A percentile compares a stretch with the other conserved stretches of the same genome.
Conservation (phyloP, 1,140 invertebrate species). For the Arctopsyche grandis region DNA sequence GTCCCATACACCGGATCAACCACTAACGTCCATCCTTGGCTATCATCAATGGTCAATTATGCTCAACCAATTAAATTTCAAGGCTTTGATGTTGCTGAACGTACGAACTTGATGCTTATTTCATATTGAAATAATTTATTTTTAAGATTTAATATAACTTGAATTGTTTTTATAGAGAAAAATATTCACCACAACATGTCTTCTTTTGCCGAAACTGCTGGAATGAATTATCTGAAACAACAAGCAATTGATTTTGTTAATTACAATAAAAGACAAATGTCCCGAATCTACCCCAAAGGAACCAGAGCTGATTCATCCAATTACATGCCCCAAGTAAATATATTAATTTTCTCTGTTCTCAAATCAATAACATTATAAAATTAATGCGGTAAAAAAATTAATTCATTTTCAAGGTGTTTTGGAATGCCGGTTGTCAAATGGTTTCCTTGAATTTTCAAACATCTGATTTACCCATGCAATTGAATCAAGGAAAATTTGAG, state of each 20-base stretch:
- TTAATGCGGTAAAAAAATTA: background rate
- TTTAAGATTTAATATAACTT: conserved; percentile 6
- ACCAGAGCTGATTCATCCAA: conserved; percentile 99
- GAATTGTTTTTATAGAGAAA: conserved; percentile 74
- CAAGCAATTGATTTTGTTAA: conserved; percentile 99
- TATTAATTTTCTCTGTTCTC: conserved; percentile 24
- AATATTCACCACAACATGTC: conserved; percentile 99
- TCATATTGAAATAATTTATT: background rate
- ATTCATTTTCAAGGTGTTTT: conserved; percentile 75
- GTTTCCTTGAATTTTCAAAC: conserved; percentile 99
- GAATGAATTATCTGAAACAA: conserved; percentile 93
- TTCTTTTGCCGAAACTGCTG: conserved; percentile 96
- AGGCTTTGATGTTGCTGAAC: conserved; percentile 96
- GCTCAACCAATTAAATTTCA: conserved; percentile 99
- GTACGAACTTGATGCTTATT: conserved; percentile 67
- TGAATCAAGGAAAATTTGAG: conserved; percentile 99
- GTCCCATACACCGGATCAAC: conserved; percentile 95
- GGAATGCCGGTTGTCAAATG: conserved; percentile 96
- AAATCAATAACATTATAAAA: background rate
- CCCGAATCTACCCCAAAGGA: conserved; percentile 98
- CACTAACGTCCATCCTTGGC: conserved; percentile 97
- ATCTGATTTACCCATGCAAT: conserved; percentile 98
- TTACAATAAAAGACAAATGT: conserved; percentile 99
- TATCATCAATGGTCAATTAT: conserved; percentile 99
- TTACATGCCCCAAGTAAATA: conserved; percentile 95